Base-by-base conservation (phyloP, 2,888 invertebrate genomes). In the Parascotia fuliginaria region DNA sequence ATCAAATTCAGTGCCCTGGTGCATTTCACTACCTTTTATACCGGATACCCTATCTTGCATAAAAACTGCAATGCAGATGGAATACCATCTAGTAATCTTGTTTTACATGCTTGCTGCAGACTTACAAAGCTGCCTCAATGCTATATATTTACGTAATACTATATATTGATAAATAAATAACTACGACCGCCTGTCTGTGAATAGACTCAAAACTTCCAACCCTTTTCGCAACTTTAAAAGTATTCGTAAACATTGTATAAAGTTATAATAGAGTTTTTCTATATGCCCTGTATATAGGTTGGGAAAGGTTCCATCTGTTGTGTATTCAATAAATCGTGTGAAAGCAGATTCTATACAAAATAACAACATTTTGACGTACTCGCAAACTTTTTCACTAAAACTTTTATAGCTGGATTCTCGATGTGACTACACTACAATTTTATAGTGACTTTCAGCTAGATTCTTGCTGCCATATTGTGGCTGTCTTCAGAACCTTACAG, bases 241-340 rank as follows among this genome's bases (percentile, higher is more conserved):
- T 56, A 46, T 66, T 66, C 47, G 33, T 54, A 54, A 61, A 66
- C 67, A 61, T 58, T 48, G 63, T 57, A 53, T 55, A 50, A 65
- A 65, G 56, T 65, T 65, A 53, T 65, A 65, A 65, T 62, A 56
- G 66, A 63, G 55, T 65, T 57, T 61, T 56, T 51, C 40, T 22
- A 38, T 44, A 41, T 40, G 19, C 11, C 22, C 6, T 9, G 12
- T 29, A 24, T 56, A 44, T 56, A 45, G 42, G 59, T 55, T 50
- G 49, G 52, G 32, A 24, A 36, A 38, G 42, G 52, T 37, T 61
- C 41, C 61, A 51, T 58, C 47, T 64, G 61, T 44, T 61, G 24
- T 55, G 42, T 46, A 44, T 61, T 54, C 42, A 9, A 33, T 31
- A 47, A 51, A 64, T 48, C 50, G 49, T 52, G 55, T 60, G 32